Percentiles rank a stretch among this genome's conserved stretches.
These are phyloP conservation scores for Alectura lathami DNA, from an alignment of 2,113 vertebrate genomes.

Conservation along the genomic window DNA sequence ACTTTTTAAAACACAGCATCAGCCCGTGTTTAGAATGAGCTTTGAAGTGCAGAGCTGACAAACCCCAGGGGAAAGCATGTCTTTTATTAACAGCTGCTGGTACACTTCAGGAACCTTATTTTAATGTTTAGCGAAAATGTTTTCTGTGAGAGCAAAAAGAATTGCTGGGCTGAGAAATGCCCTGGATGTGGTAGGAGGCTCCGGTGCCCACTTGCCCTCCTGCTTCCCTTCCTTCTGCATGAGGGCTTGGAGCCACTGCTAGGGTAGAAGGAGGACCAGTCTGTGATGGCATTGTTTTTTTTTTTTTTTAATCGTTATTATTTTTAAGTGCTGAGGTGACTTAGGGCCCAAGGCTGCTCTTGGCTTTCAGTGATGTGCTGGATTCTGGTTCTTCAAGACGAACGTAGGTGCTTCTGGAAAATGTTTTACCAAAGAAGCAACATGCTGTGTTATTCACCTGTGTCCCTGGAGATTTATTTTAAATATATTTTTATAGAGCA, in stretches of 20 bases:
- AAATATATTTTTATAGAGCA: background rate
- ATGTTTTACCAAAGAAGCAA: background rate
- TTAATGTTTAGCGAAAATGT: background rate
- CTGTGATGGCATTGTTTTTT: fast-evolving
- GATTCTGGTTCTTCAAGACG: background rate
- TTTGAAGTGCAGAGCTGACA: constrained; percentile 69
- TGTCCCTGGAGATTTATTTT: background rate
- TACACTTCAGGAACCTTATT: constrained; percentile 7
- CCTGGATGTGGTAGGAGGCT: background rate
- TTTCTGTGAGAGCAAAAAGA: background rate
- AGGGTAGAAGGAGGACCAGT: background rate
- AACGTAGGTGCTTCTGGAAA: background rate
- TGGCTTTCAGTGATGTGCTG: background rate
- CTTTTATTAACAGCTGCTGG: constrained; percentile 42
- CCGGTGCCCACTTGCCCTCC: background rate
- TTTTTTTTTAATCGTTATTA: too few relatives aligned
- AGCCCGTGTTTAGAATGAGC: constrained; percentile 53
- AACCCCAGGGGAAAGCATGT: constrained; percentile 39
- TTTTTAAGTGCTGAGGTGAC: background rate
- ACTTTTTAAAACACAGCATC: background rate
- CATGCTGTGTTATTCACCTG: fast-evolving
- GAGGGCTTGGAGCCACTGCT: background rate
- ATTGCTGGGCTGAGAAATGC: background rate
- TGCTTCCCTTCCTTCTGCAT: background rate
- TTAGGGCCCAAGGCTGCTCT: background rate